Evolutionary conservation across 1,140 invertebrate genomes (phyloP), one percentile per base, ranked within the genome.

Genomic region (Pachyrhynchus sulphureomaculatus): DNA sequence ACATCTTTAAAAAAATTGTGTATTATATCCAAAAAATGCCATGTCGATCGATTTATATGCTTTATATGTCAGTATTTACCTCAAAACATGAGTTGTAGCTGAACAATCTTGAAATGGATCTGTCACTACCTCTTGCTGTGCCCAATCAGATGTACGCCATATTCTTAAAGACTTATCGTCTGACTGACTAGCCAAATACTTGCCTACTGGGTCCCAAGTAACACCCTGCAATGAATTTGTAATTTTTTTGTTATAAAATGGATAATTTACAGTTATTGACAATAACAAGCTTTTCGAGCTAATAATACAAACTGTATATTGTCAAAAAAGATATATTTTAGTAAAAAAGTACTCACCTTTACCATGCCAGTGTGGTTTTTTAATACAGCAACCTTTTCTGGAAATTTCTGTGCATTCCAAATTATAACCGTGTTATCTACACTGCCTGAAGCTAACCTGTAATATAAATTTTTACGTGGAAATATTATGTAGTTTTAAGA

Each of bases 121-220:
- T 0, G 86, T 89, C 26, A 99, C 89, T 1, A 88, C 79, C 18
- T 86, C 83, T 71, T 96, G 91, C 69, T 90, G 84, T 13, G 88
- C 83, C 96, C 96, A 99, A 75, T 98, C 95, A 3, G 84, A 83
- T 0, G 95, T 98, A 68, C 93, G 84, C 96, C 96, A 99, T 20
- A 99, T 87, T 73, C 92, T 81, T 4, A 99, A 77, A 32, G 90
- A 93, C 74, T 93, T 95, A 76, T 99, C 97, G 79, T 98, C 96
- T 2, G 95, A 95, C 78, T 98, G 96, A 20, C 93, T 93, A 2
- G 95, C 95, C 29, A 99, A 78, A 76, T 96, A 99, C 79, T 96
- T 96, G 0, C 96, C 96, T 53, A 97, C 88, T 0, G 97, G 97
- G 80, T 99, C 97, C 95, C 96, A 99, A n/a, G 92, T 89, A 8